Percentiles rank a stretch among this genome's conserved stretches.
Evolutionary conservation across 2,888 invertebrate genomes (phyloP).

Genomic region (Oligia latruncula): DNA sequence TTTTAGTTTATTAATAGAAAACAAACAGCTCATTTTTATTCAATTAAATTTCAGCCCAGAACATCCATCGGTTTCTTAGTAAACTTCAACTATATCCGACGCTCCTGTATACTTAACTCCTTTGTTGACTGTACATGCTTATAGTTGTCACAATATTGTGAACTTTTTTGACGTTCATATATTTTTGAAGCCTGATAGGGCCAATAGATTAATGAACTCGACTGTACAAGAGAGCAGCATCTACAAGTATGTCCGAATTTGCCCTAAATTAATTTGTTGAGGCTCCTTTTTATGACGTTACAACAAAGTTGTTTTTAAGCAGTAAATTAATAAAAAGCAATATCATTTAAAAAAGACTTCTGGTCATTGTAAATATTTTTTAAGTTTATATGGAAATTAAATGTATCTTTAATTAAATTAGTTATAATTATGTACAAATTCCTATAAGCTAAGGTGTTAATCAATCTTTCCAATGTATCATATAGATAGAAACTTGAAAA

Average conservation of each 20-base stretch:
- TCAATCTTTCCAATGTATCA: conserved; percentile 62
- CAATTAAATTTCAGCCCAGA: no score
- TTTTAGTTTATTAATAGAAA: no score
- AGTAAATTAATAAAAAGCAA: conserved; percentile 31
- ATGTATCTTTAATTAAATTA: conserved; percentile 57
- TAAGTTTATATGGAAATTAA: conserved; percentile 59
- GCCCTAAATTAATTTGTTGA: conserved; percentile 27
- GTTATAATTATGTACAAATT: conserved; percentile 63
- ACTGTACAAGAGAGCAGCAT: conserved; percentile 4
- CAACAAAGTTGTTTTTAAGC: conserved; percentile 25
- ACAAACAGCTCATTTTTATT: no score
- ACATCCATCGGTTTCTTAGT: no score
- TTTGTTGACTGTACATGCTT: no score
- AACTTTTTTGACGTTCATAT: no score
- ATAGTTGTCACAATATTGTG: no score
- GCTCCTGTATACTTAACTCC: no score
- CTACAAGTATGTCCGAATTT: conserved; percentile 1
- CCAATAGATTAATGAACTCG: no score
- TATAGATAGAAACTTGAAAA: conserved; percentile 57
- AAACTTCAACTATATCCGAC: no score
- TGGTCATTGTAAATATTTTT: conserved; percentile 52
- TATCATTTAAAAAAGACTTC: conserved; percentile 49
- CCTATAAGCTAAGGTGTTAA: conserved; percentile 54
- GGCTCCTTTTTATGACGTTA: conserved; percentile 7
- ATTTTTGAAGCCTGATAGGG: no score